phyloP scores from a whole-genome alignment of 2,113 vertebrate genomes.

The Sceloporus undulatus region DNA sequence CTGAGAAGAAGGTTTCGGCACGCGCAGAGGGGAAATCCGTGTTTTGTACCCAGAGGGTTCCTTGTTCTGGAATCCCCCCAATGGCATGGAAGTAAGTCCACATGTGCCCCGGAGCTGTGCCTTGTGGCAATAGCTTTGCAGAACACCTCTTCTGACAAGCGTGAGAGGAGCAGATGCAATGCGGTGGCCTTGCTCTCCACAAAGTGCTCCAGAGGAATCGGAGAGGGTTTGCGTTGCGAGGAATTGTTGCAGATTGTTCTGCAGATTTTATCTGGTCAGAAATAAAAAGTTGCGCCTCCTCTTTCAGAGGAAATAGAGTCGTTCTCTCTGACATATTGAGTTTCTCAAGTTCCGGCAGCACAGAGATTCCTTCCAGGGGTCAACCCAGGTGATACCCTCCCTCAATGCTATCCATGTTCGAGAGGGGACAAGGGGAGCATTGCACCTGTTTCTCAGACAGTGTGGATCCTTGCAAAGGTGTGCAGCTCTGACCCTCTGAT shows the following conservation, averaged over 20 bases:
- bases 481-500: too few relatives aligned
- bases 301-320: too few relatives aligned
- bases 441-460: too few relatives aligned
- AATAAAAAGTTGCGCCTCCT: too few relatives aligned
- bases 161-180: background rate
- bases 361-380: background rate
- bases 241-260: background rate
- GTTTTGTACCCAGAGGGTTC: background rate
- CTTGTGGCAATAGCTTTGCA: background rate
- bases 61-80: background rate
- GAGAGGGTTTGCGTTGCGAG: background rate
- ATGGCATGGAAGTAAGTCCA: background rate
- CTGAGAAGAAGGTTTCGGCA: background rate
- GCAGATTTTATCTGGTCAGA: background rate
- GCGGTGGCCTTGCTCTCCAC: background rate
- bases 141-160: background rate
- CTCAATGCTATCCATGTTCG: background rate
- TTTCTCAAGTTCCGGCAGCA: background rate
- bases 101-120: background rate
- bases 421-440: too few relatives aligned
- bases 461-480: too few relatives aligned
- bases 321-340: background rate
- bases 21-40: background rate
- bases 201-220: too few relatives aligned
- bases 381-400: background rate